These are phyloP conservation scores for Solen grandis DNA, from an alignment of 1,140 invertebrate genomes.

Conservation along the genomic window DNA sequence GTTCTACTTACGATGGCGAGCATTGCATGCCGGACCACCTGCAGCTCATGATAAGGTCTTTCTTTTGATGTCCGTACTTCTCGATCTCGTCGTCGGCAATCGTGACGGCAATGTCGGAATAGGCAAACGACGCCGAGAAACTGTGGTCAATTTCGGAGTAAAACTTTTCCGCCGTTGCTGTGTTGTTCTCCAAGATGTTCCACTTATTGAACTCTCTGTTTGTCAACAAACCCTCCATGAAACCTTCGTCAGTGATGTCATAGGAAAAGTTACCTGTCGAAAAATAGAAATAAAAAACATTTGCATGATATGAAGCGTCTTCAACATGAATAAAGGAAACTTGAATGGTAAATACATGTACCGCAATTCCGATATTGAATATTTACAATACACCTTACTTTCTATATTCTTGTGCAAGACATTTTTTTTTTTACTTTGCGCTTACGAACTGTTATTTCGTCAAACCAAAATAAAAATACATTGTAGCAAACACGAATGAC, in stretches of 20 bases:
- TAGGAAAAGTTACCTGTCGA: constrained; percentile 14
- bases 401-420: too few species aligned
- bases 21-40: constrained; percentile 68
- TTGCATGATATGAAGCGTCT: too few species aligned
- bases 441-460: too few species aligned
- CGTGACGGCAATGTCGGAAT: constrained; percentile 53
- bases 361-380: too few species aligned
- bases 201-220: constrained; percentile 68
- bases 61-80: constrained; percentile 64
- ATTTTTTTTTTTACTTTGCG: too few species aligned
- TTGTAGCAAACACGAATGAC: too few species aligned
- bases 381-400: too few species aligned
- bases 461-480: too few species aligned
- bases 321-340: too few species aligned
- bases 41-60: constrained; percentile 70
- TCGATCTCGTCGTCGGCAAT: constrained; percentile 47
- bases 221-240: constrained; percentile 38
- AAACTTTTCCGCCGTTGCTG: constrained; percentile 48
- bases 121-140: constrained; percentile 60
- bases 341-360: too few species aligned
- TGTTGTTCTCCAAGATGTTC: constrained; percentile 59
- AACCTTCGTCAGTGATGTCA: constrained; percentile 1
- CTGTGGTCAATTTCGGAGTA: constrained; percentile 57
- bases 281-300: too few species aligned
- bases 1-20: constrained; percentile 67